Percentiles rank a stretch among this genome's conserved stretches.
Evolutionary conservation across 2,888 invertebrate species (phyloP).

Genomic region (Calliphora vomitoria): DNA sequence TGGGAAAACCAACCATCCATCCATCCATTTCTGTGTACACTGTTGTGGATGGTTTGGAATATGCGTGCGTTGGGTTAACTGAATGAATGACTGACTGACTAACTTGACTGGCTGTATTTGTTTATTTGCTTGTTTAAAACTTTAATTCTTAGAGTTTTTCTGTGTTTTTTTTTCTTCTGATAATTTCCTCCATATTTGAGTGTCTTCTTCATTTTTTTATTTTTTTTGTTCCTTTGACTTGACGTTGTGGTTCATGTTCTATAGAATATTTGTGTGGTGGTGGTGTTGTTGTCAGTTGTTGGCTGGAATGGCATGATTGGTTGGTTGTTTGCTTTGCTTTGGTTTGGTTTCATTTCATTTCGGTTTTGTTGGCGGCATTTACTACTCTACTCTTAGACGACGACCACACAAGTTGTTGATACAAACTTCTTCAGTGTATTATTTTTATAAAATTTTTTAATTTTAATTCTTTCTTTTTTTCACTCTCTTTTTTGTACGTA

Average conservation of each 20-base stretch:
- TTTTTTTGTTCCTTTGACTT: constrained; percentile 2
- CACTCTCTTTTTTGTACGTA: constrained; percentile 26
- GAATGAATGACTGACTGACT: constrained; percentile 23
- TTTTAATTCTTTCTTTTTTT: constrained; percentile 58
- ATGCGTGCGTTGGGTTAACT: constrained; percentile 44
- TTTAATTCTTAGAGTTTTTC: constrained; percentile 57
- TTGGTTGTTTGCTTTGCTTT: constrained; percentile 52
- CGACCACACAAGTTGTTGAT: constrained; percentile 66
- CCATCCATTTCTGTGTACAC: constrained; percentile 25
- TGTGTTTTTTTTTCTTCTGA: constrained; percentile 20
- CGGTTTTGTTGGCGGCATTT: constrained; percentile 66
- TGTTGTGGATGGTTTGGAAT: constrained; percentile 10
- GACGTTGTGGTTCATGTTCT: constrained; percentile 7
- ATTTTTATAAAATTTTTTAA: constrained; percentile 43
- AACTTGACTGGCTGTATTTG: constrained; percentile 45
- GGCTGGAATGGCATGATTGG: constrained; percentile 31
- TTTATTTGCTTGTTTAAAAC: constrained; percentile 64
- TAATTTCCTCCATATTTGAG: constrained; percentile 57
- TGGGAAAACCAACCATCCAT: constrained; percentile 38
- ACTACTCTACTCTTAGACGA: constrained; percentile 61
- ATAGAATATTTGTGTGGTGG: neutral
- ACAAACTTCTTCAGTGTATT: constrained; percentile 53
- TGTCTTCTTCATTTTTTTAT: constrained; percentile 14
- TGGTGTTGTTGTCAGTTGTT: constrained; percentile 5
- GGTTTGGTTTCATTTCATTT: constrained; percentile 46